Evolutionary conservation across 53 echinoderm and acorn worm species (phyloP).

Genomic region (Glandiceps talaboti): DNA sequence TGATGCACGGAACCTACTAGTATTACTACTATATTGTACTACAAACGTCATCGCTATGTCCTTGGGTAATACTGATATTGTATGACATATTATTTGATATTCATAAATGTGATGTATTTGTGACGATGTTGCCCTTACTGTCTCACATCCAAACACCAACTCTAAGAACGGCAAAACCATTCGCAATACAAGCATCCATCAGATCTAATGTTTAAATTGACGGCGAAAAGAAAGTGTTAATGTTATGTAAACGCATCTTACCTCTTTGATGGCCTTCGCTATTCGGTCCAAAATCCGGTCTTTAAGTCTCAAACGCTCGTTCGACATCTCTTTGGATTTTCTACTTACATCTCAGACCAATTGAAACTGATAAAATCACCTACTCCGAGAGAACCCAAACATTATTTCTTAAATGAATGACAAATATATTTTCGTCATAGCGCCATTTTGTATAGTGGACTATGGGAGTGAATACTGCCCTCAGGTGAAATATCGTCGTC

Average conservation of each 20-base stretch:
- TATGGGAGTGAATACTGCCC: neutral
- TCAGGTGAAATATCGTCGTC: neutral
- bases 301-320: conserved; percentile 64
- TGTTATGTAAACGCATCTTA: conserved; percentile 13
- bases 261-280: conserved; percentile 85
- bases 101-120: no score
- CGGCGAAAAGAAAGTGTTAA: neutral
- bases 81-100: no score
- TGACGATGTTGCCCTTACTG: no score
- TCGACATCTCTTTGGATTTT: neutral
- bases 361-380: neutral
- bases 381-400: neutral
- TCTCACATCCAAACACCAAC: no score
- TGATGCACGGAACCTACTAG: no score
- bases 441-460: neutral
- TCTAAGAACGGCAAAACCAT: no score
- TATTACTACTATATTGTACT: no score
- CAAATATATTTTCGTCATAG: neutral
- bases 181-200: no score
- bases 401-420: neutral
- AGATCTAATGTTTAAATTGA: neutral
- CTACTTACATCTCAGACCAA: neutral
- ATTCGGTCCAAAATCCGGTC: conserved; percentile 86
- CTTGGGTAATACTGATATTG: no score
- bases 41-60: no score